Conservation (phyloP, 2,797 vertebrate species). For the Chaetophractus vellerosus region DNA sequence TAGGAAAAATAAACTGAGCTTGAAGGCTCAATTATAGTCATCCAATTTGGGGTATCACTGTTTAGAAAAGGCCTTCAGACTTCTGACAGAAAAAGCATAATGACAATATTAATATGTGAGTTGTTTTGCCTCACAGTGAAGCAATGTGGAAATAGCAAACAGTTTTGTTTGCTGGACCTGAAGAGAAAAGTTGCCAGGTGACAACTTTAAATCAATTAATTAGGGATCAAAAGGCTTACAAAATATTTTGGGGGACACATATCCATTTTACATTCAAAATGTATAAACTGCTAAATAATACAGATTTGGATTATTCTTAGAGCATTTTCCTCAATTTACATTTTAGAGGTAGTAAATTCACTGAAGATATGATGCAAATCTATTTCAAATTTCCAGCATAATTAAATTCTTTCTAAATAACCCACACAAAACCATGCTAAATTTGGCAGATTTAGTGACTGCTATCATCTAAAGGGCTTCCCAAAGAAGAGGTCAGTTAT, state of each 20-base stretch:
- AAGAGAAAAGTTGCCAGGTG: neutral
- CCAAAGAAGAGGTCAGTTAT: neutral
- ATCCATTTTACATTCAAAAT: slow-evolving; percentile 33
- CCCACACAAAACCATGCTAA: neutral
- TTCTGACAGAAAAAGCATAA: neutral
- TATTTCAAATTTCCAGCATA: neutral
- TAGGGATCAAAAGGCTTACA: neutral
- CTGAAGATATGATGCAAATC: neutral
- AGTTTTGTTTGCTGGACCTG: neutral
- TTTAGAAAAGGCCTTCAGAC: neutral
- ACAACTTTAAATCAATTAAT: neutral
- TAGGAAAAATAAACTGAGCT: slow-evolving; percentile 21
- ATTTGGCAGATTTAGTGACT: neutral
- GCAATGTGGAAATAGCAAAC: neutral
- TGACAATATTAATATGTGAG: neutral
- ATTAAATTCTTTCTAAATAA: slow-evolving; percentile 22
- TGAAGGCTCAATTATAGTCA: neutral
- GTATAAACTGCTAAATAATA: neutral
- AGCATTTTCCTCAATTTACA: neutral
- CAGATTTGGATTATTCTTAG: neutral
- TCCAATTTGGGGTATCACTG: neutral
- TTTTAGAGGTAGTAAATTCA: neutral
- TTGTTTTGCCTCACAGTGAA: neutral
- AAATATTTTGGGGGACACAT: neutral
- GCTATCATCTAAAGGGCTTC: neutral